These are phyloP conservation scores for Eleginops maclovinus DNA, from an alignment of 2,113 vertebrate genomes.

Conservation along the genomic window DNA sequence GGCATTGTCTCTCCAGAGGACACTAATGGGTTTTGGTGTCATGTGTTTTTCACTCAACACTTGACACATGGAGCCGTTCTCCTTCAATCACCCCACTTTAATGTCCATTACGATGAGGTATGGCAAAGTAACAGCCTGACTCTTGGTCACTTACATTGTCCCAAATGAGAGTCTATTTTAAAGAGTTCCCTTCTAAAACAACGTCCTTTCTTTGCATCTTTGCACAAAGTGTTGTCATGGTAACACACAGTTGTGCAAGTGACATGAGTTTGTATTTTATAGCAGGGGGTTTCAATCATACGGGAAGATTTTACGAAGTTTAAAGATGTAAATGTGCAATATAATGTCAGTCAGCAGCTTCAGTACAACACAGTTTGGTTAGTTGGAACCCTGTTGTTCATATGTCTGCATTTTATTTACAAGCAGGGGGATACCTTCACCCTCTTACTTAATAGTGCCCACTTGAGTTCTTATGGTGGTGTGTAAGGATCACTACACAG, in stretches of 20 bases:
- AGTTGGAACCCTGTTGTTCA: too few relatives aligned
- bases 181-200: slow-evolving; percentile 48
- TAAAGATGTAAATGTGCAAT: too few relatives aligned
- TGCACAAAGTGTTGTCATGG: slow-evolving; percentile 29
- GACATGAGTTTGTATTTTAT: background rate
- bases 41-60: slow-evolving; percentile 88
- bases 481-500: too few relatives aligned
- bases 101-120: slow-evolving; percentile 87
- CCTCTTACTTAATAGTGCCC: too few relatives aligned
- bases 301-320: too few relatives aligned
- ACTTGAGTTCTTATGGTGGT: too few relatives aligned
- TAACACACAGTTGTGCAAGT: slow-evolving; percentile 22
- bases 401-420: too few relatives aligned
- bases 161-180: slow-evolving; percentile 64
- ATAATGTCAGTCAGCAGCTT: too few relatives aligned
- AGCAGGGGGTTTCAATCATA: background rate
- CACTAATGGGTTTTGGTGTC: slow-evolving; percentile 94
- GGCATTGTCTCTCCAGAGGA: slow-evolving; percentile 90
- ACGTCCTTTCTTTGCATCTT: slow-evolving; percentile 38
- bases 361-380: too few relatives aligned
- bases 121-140: slow-evolving; percentile 83
- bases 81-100: slow-evolving; percentile 89
- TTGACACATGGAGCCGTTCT: slow-evolving; percentile 88
- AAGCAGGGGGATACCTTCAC: too few relatives aligned
- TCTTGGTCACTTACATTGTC: slow-evolving; percentile 82